A percentile compares a stretch with the other conserved stretches of the same genome.
phyloP scores from a whole-genome alignment of 2,797 vertebrate genomes.

The Carduelis carduelis region DNA sequence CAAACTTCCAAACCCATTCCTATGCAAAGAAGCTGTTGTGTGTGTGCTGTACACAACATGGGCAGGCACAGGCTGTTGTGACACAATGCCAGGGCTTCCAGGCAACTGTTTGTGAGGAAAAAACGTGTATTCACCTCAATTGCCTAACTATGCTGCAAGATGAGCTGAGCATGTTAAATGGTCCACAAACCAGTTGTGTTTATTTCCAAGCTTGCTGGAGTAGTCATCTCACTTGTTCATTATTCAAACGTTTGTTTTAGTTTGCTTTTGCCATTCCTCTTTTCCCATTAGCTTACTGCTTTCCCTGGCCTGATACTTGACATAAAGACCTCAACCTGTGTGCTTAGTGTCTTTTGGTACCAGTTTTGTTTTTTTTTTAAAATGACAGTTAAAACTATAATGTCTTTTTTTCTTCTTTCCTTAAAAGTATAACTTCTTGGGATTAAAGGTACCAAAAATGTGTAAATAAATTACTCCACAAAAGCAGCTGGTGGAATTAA shows the following conservation, averaged over 20 bases:
- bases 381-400: not conserved
- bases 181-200: constrained; percentile 5
- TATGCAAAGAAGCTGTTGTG: not conserved
- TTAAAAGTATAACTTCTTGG: not conserved
- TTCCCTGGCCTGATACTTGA: constrained; percentile 50
- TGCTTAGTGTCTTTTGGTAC: constrained; percentile 47
- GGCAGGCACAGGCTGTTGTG: not conserved
- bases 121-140: not conserved
- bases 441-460: constrained; percentile 49
- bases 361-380: not conserved
- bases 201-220: not conserved
- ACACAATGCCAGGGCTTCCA: not conserved
- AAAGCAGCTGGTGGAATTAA: constrained; percentile 27
- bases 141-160: constrained; percentile 2
- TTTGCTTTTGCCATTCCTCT: not conserved
- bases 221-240: not conserved
- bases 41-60: fast-evolving
- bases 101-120: constrained; percentile 4
- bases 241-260: not conserved
- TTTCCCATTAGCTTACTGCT: not conserved
- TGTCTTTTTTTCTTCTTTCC: not conserved
- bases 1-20: not conserved
- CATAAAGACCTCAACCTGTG: constrained; percentile 45
- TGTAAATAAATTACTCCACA: constrained; percentile 44
- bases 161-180: not conserved